Evolutionary conservation across 2,888 invertebrate species (phyloP), one percentile per base, ranked within the genome.

Genomic region (Luperina testacea): DNA sequence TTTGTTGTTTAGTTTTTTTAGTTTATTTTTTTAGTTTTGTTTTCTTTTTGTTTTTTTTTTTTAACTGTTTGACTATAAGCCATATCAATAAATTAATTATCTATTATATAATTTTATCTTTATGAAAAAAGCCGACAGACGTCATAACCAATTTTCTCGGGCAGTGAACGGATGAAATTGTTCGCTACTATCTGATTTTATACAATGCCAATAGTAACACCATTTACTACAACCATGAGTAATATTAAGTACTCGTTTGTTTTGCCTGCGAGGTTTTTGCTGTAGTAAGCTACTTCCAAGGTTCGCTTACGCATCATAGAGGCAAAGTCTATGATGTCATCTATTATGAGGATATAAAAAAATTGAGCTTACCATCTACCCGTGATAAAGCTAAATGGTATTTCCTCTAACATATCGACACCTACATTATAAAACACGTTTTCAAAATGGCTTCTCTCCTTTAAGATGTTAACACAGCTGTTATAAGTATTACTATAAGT

Each of bases 121-220:
- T 89, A 89, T 87, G 90, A 90, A 90, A 27, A 82, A 84, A 45
- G n/a, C 2, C 7, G 0, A 78, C 27, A 5, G 84, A 77, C 90
- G 90, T 87, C 90, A 87, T 90, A 89, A 89, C 83, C 89, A 88
- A 93, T 94, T 94, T 93, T 94, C 93, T 93, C 90, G 90, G 87
- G 83, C 86, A 84, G 92, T 92, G 93, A 93, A 86, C 85, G 82
- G 86, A 84, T 90, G 88, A 94, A 94, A 94, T 93, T 94, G 90
- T 76, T 91, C 91, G 90, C 92, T 87, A 91, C 77, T 71, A 81
- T 84, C 69, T 82, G 73, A 77, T 48, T 80, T 74, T 42, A 70
- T 38, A 78, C 78, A 83, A 75, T 65, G 48, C 38, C 67, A 63
- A 74, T 74, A 65, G 71, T 72, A 63, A 48, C 20, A 70, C n/a